Base-by-base conservation (phyloP, 2,888 invertebrate genomes). In the Diarsia brunnea region DNA sequence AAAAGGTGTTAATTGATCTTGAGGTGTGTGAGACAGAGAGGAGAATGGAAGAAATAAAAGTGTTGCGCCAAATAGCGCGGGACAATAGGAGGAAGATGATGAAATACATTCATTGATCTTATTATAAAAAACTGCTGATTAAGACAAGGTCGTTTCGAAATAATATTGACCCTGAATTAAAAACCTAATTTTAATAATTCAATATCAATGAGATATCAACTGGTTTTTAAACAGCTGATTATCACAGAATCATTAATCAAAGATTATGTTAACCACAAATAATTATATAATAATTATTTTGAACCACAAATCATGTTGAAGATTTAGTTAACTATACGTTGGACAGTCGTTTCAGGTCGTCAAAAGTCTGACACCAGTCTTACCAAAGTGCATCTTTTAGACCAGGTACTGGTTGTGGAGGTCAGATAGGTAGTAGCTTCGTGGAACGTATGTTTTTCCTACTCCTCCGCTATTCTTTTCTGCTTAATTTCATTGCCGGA, bases 141-240 rank as follows among this genome's bases (percentile, higher is more conserved):
- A 10, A 38, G 4, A 43, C 61, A 75, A 75, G 65, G 65, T 58
- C 58, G 55, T 27, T 38, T 19, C 3, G 11, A 72, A 60, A 60
- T 51, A n/a, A 24, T 47, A 14, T 45, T 60, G 60, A 66, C 73
- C 75, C n/a, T 60, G 72, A 72, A 38, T 10, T 60, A 19, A 65
- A 47, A 11, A 51, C 8, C 27, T 27, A 27, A 72, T 66, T 51
- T 51, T n/a, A n/a, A 72, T 73, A 66, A 66, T 60, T 72, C 8
- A 60, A 61, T 66, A 66, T 51, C 49, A 53, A 72, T 53, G 31
- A 58, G 45, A 51, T 31, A 55, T 55, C 43, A 55, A 55, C 58
- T 27, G 31, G 73, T 73, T 76, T 67, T 14, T 16, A 58, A 55
- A 63, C 76, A 76, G 74, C 75, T 73, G 75, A 61, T 47, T 75